Evolutionary conservation across 2,888 invertebrate species (phyloP).

Genomic region (Cheilosia grossa): DNA sequence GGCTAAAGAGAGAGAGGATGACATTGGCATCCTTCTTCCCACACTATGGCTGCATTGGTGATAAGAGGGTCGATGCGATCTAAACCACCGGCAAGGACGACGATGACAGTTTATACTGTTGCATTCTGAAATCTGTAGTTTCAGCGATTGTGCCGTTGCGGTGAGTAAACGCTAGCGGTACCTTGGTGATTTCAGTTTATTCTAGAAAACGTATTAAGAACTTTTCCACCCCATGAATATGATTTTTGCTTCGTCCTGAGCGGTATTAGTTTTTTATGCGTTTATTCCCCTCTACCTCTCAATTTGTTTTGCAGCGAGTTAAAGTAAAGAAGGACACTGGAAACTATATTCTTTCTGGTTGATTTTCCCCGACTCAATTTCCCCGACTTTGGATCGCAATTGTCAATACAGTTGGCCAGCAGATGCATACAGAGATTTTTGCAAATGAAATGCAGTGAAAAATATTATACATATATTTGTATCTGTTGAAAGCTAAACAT

Average conservation of each 20-base stretch:
- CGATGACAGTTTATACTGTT: conserved; percentile 57
- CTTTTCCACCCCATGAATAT: conserved; percentile 44
- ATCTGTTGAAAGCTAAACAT: conserved; percentile 50
- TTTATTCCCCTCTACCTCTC: not conserved
- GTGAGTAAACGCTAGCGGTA: conserved; percentile 1
- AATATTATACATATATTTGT: not conserved
- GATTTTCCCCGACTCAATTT: conserved; percentile 66
- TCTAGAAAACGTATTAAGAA: conserved; percentile 58
- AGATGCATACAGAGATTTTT: conserved; percentile 16
- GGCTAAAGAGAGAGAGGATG: conserved; percentile 10
- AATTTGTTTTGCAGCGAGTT: not conserved
- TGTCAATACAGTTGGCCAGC: conserved; percentile 54
- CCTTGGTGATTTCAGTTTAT: conserved; percentile 56
- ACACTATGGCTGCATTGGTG: not conserved
- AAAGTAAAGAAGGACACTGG: conserved; percentile 20
- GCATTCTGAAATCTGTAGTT: conserved; percentile 18
- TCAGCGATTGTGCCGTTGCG: not conserved
- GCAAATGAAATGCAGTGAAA: not conserved
- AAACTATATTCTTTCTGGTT: conserved; percentile 62
- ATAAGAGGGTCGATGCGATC: conserved; percentile 30
- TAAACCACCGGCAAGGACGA: conserved; percentile 45
- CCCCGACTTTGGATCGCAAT: conserved; percentile 48
- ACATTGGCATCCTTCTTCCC: not conserved
- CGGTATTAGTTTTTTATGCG: not conserved
- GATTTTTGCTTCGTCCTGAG: conserved; percentile 24